phyloP scores from a whole-genome alignment of 2,113 vertebrate genomes.

The Anser brachyrhynchus region DNA sequence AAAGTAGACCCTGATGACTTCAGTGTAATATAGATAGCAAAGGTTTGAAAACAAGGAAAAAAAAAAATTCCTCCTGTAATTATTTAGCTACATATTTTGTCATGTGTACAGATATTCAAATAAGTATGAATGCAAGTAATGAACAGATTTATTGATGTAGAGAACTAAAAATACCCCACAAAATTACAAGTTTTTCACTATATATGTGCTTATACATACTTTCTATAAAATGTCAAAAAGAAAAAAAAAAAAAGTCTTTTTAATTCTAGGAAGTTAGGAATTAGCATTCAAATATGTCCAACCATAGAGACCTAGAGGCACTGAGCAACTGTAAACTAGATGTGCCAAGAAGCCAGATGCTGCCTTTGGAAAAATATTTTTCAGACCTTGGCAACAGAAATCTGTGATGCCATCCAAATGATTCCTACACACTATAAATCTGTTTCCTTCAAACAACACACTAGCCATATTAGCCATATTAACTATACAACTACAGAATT shows the following conservation, averaged over 20 bases:
- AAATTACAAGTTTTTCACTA: not conserved
- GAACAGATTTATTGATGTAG: not conserved
- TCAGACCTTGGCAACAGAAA: conserved; percentile 59
- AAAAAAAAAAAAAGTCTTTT: not conserved
- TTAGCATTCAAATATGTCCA: conserved; percentile 53
- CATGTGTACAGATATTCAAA: not conserved
- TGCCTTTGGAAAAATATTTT: conserved; percentile 71
- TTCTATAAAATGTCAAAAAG: conserved; percentile 28
- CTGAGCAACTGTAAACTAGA: conserved; percentile 49
- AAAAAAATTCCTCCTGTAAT: not conserved
- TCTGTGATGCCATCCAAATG: conserved; percentile 58
- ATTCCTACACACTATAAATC: conserved; percentile 37
- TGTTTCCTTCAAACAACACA: conserved; percentile 54
- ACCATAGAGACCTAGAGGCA: conserved; percentile 43
- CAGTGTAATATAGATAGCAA: not conserved
- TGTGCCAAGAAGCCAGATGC: conserved; percentile 78
- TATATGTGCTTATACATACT: not conserved
- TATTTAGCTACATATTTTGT: not conserved
- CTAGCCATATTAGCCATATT: not conserved
- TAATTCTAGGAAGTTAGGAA: conserved; percentile 48
- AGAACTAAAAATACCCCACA: not conserved
- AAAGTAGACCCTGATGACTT: not conserved
- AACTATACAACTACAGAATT: not conserved
- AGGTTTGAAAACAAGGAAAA: not conserved
- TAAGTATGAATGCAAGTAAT: not conserved